A percentile compares a stretch with the other conserved stretches of the same genome.
Conservation (phyloP, 2,113 vertebrate genomes). For the Neofelis nebulosa region DNA sequence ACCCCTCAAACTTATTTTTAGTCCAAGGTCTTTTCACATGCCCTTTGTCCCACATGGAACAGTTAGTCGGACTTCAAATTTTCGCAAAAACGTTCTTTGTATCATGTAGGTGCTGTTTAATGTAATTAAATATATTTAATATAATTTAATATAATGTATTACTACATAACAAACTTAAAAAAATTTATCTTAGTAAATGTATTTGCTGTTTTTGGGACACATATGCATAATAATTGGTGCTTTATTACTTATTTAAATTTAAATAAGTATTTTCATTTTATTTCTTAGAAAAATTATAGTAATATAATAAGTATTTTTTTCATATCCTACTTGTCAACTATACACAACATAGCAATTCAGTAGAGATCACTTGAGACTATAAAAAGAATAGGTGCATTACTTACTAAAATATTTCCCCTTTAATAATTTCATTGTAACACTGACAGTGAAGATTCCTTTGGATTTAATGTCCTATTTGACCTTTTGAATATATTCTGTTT, state of each 20-base stretch:
- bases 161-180: neutral
- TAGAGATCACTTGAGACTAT: neutral
- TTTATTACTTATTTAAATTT: conserved; percentile 80
- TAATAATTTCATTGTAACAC: neutral
- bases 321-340: neutral
- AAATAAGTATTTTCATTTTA: conserved; percentile 69
- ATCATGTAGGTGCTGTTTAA: neutral
- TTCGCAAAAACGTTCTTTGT: neutral
- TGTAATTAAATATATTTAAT: no score
- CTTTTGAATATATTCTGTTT: neutral
- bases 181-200: neutral
- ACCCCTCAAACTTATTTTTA: neutral
- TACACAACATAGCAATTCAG: neutral
- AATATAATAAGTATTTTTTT: conserved; percentile 75
- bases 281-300: conserved; percentile 74
- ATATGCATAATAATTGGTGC: conserved; percentile 57
- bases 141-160: neutral
- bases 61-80: neutral
- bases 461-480: neutral
- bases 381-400: neutral
- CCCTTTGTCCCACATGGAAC: neutral
- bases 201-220: conserved; percentile 51
- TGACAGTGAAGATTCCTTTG: neutral
- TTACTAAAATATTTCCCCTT: neutral
- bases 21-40: neutral